Evolutionary conservation across 2,113 vertebrate genomes (phyloP).

Genomic region (Semnornis frantzii): DNA sequence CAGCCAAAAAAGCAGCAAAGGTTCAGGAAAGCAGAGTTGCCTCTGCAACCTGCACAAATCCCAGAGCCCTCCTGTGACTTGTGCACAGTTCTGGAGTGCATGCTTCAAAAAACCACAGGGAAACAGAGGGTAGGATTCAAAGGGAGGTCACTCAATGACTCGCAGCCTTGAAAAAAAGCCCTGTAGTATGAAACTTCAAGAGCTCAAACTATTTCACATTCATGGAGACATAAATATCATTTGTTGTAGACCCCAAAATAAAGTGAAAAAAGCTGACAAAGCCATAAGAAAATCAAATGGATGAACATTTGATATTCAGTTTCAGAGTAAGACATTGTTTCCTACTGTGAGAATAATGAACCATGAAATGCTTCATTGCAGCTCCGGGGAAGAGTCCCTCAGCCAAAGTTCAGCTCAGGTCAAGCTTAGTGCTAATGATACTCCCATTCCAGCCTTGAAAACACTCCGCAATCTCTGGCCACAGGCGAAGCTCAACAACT

Average conservation of each 20-base stretch:
- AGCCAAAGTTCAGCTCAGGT: conserved; percentile 50
- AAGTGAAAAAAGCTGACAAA: conserved; percentile 8
- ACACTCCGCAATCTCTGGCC: not conserved
- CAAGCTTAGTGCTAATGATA: conserved; percentile 23
- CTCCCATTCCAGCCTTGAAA: not conserved
- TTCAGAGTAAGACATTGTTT: conserved; percentile 9
- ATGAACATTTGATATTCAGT: not conserved
- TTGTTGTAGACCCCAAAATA: not conserved
- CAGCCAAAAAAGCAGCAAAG: not conserved
- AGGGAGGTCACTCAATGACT: not conserved
- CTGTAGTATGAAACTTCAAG: not conserved
- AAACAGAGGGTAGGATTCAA: not conserved
- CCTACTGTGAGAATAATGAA: conserved; percentile 43
- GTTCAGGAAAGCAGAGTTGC: not conserved
- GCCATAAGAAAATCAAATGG: not conserved
- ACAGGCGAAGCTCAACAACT: not conserved
- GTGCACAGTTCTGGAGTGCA: not conserved
- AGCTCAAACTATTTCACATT: not conserved
- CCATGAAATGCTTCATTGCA: conserved; percentile 24
- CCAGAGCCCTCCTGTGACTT: not conserved
- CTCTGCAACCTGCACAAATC: not conserved
- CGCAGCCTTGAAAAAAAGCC: not conserved
- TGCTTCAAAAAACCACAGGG: not conserved
- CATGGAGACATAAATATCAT: not conserved
- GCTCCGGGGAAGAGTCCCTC: conserved; percentile 11